Evolutionary conservation across 92 coral and sea anemone genomes (phyloP).

Genomic region (Porites lobata): DNA sequence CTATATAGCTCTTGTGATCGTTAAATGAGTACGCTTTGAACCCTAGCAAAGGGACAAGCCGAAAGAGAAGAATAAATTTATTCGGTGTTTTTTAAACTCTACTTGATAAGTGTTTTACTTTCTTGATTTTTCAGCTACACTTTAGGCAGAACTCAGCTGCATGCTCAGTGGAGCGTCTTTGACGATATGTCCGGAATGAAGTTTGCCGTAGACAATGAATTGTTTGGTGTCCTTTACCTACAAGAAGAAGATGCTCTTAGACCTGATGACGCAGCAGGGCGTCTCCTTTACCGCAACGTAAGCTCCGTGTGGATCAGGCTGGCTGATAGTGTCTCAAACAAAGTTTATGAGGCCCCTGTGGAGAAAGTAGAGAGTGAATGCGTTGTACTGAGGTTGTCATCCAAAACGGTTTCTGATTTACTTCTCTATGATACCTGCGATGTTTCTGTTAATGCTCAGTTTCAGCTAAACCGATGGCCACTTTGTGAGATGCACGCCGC

Average conservation of each 20-base stretch:
- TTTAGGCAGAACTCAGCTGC: constrained; percentile 33
- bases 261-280: constrained; percentile 84
- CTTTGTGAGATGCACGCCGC: constrained; percentile 92
- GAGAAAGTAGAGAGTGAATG: constrained; percentile 68
- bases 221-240: constrained; percentile 75
- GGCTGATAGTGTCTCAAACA: constrained; percentile 29
- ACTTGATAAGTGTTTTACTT: no score
- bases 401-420: constrained; percentile 65
- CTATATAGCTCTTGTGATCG: no score
- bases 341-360: constrained; percentile 75
- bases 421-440: constrained; percentile 50
- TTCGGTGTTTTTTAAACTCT: no score
- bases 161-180: constrained; percentile 39
- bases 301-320: constrained; percentile 65
- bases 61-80: no score
- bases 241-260: constrained; percentile 64
- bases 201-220: constrained; percentile 40
- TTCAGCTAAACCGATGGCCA: constrained; percentile 81
- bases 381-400: constrained; percentile 63
- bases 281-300: constrained; percentile 79
- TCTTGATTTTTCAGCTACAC: constrained; percentile 34
- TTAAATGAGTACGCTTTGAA: no score
- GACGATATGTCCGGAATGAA: constrained; percentile 47
- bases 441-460: constrained; percentile 57
- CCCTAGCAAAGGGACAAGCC: no score